Evolutionary conservation across 2,113 vertebrate genomes (phyloP), one percentile per base, ranked within the genome.

Genomic region (Excalfactoria chinensis): DNA sequence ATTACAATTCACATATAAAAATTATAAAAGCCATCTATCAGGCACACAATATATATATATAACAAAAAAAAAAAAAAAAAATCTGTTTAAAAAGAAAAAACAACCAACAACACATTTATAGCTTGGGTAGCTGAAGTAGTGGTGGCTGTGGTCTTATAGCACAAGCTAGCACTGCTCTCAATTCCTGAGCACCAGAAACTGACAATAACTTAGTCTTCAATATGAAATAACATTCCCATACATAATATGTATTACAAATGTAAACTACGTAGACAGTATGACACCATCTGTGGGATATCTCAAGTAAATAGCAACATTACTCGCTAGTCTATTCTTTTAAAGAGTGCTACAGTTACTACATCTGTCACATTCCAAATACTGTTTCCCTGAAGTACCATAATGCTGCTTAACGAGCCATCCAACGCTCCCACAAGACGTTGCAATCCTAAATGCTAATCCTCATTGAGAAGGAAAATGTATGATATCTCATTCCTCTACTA

Each of bases 71-170:
- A 26, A 41, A 41, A 9, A 41, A 53, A 15, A 15, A 53, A 28
- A 28, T 30, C 26, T 53, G 51, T 53, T 53, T 35, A 60, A 60
- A 15, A 25, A 37, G 25, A 62, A 37, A 37, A 60, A 35, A 8
- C 35, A 59, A 92, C 49, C 13, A 51, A 51, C 86, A 86, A 18
- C 78, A 53, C 15, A 25, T 95, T 94, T 89, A 79, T 62, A 91
- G 76, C 70, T 84, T 93, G 85, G 95, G 92, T 75, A 79, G 76
- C 83, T 88, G 88, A 89, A 95, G 85, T 94, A 95, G 90, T 96
- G 95, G 81, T 72, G 84, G 79, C 76, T 94, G 80, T 93, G 41
- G 43, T 89, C 71, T 86, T 84, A 92, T 84, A 91, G 28, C 83
- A 84, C 83, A 68, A 82, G 40, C 30, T 86, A 78, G 64, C 73